Evolutionary conservation across 2,888 invertebrate species (phyloP).

Genomic region (Schizaphis graminum): DNA sequence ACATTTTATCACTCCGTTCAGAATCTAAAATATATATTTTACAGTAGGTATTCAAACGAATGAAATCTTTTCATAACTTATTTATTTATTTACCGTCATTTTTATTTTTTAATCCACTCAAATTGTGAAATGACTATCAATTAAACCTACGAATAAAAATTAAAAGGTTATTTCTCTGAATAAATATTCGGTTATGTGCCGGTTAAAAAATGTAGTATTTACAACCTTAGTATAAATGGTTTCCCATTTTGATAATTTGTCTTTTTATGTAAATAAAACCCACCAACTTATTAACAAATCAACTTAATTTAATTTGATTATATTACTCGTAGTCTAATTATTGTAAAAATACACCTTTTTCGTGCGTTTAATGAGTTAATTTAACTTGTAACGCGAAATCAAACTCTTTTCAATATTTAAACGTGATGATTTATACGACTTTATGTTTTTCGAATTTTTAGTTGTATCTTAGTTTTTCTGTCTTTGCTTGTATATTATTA

Average conservation of each 20-base stretch:
- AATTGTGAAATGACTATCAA: not conserved
- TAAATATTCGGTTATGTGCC: no score
- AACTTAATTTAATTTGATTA: not conserved
- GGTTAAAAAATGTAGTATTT: not conserved
- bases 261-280: not conserved
- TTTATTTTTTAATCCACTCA: not conserved
- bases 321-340: not conserved
- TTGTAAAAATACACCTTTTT: not conserved
- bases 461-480: not conserved
- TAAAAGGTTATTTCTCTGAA: no score
- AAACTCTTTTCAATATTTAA: not conserved
- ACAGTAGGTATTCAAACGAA: not conserved
- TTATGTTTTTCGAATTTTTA: not conserved
- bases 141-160: not conserved
- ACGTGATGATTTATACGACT: not conserved
- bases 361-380: not conserved
- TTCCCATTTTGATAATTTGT: not conserved
- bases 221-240: not conserved
- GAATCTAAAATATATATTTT: no score
- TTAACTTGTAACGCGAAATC: not conserved
- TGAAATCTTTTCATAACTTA: not conserved
- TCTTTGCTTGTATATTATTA: constrained; percentile 12
- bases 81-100: not conserved
- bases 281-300: no score
- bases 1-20: no score